Conservation (phyloP, 2,113 vertebrate genomes). For the Gambusia affinis region DNA sequence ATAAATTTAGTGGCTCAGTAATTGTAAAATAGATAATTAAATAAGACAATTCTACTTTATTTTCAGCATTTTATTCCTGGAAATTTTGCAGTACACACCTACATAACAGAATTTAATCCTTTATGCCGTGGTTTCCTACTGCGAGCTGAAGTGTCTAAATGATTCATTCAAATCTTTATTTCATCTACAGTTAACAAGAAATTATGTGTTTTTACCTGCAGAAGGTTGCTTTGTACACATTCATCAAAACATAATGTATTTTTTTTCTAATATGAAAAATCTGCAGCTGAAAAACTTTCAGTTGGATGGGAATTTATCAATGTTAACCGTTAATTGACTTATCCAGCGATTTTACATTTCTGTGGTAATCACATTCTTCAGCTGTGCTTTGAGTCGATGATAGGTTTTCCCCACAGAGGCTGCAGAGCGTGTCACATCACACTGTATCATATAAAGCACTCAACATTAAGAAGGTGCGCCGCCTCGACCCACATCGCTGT, state of each 20-base stretch:
- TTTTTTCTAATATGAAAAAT: neutral
- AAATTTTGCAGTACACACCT: too few relatives aligned
- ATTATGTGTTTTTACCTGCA: neutral
- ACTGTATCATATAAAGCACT: neutral
- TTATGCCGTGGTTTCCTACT: neutral
- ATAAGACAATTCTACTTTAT: too few relatives aligned
- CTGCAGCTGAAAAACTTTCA: neutral
- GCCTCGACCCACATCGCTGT: neutral
- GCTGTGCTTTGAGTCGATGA: neutral
- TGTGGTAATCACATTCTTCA: conserved; percentile 7
- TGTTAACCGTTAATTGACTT: conserved; percentile 1
- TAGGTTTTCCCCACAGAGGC: neutral
- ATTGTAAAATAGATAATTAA: too few relatives aligned
- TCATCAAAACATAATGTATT: neutral
- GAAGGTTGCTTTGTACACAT: neutral
- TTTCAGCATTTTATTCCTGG: too few relatives aligned
- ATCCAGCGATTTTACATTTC: neutral
- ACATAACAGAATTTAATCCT: too few relatives aligned
- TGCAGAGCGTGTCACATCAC: conserved; percentile 11
- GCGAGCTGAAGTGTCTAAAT: neutral
- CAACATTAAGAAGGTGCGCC: conserved; percentile 14
- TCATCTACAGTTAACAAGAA: neutral
- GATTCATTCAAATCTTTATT: neutral
- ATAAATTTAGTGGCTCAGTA: too few relatives aligned
- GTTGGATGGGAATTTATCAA: neutral